Evolutionary conservation across 2,797 vertebrate species (phyloP).

Genomic region (Furcifer pardalis): DNA sequence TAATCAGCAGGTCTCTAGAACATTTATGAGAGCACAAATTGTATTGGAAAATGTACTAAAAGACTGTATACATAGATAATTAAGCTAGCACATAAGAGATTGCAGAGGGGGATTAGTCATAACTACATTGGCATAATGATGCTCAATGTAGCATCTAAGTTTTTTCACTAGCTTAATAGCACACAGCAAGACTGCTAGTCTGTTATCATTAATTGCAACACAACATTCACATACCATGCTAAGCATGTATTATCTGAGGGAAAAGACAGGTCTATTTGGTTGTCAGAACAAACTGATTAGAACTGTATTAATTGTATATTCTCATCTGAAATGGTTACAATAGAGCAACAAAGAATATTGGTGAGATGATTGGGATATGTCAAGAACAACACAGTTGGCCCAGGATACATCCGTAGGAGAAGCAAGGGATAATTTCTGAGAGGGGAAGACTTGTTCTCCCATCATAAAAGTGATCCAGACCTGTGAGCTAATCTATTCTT

Average conservation of each 20-base stretch:
- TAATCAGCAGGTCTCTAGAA: constrained; percentile 26
- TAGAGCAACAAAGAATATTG: neutral
- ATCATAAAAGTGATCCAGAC: neutral
- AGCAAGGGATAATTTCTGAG: neutral
- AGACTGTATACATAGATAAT: neutral
- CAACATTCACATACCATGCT: neutral
- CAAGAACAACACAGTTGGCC: neutral
- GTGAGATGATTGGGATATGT: neutral
- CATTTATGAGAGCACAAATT: neutral
- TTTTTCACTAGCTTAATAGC: neutral
- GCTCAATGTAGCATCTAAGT: neutral
- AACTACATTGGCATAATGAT: neutral
- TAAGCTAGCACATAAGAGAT: neutral
- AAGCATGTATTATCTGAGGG: neutral
- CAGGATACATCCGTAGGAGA: neutral
- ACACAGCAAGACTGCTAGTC: neutral
- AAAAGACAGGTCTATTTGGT: neutral
- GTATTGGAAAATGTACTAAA: constrained; percentile 25
- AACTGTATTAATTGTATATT: neutral
- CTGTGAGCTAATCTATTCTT: neutral
- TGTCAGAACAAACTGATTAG: neutral
- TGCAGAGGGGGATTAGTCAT: too few relatives aligned
- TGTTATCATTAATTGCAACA: neutral
- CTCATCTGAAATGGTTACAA: neutral
- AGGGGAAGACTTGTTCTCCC: neutral